phyloP scores from a whole-genome alignment of 1,140 invertebrate genomes.

The Aphis craccivora region DNA sequence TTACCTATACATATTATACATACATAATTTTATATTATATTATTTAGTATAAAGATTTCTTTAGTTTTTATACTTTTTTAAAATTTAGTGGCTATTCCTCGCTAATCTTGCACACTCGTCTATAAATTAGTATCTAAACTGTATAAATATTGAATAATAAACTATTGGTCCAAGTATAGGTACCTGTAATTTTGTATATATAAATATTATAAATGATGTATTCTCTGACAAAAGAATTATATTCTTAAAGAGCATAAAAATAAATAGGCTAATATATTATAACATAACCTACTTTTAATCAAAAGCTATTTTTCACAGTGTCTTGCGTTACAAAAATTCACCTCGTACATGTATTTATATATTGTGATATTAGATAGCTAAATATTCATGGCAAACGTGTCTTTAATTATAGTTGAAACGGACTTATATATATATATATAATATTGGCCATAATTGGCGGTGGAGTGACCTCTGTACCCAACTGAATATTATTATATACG shows the following conservation, averaged over 20 bases:
- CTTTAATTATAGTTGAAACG: neutral
- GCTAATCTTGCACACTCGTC: neutral
- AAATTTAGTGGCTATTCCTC: neutral
- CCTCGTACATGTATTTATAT: conserved; percentile 23
- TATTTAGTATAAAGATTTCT: neutral
- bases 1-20: neutral
- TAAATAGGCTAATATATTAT: neutral
- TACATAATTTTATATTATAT: neutral
- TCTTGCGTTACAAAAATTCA: neutral
- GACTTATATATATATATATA: neutral
- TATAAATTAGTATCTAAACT: neutral
- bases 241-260: neutral
- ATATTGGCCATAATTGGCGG: neutral
- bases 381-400: neutral
- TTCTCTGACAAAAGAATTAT: neutral
- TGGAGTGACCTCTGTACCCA: neutral
- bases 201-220: neutral
- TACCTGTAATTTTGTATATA: neutral
- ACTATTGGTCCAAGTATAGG: neutral
- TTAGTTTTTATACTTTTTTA: neutral
- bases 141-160: neutral
- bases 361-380: conserved; percentile 51
- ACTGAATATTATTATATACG: neutral
- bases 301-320: neutral
- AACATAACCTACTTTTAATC: neutral